These are phyloP conservation scores for Drosophila biarmipes DNA, from an alignment of 1,140 invertebrate species.

Conservation along the genomic window DNA sequence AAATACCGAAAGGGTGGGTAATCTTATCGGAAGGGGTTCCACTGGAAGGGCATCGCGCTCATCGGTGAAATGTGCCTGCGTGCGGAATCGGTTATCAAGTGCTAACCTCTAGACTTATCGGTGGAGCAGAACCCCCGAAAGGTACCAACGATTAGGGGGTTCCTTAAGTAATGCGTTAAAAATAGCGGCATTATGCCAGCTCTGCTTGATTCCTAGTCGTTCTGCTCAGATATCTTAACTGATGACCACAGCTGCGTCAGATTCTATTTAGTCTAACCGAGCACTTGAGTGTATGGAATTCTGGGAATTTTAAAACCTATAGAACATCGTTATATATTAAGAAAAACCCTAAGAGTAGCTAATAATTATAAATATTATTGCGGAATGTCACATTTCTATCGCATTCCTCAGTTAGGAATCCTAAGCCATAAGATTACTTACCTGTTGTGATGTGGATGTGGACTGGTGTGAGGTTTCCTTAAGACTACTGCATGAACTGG, in stretches of 20 bases:
- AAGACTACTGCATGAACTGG: constrained; percentile 83
- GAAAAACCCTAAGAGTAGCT: no score
- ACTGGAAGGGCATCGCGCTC: constrained; percentile 24
- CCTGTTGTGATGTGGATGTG: constrained; percentile 84
- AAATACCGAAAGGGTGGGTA: constrained; percentile 18
- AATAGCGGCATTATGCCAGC: constrained; percentile 51
- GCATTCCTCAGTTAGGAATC: no score
- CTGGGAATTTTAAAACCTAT: background rate
- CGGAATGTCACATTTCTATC: no score
- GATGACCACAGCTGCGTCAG: constrained; percentile 49
- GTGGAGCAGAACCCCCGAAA: constrained; percentile 17
- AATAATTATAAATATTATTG: no score
- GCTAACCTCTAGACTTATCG: constrained; percentile 51
- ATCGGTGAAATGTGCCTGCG: background rate
- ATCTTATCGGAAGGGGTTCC: constrained; percentile 34
- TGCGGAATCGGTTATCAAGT: constrained; percentile 24
- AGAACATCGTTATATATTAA: no score
- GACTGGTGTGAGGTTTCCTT: constrained; percentile 84
- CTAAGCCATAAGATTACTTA: constrained; percentile 31
- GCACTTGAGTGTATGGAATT: constrained; percentile 23
- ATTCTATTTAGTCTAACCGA: constrained; percentile 47
- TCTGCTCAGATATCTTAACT: constrained; percentile 36
- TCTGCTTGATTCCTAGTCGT: background rate
- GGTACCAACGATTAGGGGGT: constrained; percentile 40
- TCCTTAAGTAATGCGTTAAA: constrained; percentile 53